Conservation (phyloP, 2,113 vertebrate species). For the Micronycteris hirsuta region DNA sequence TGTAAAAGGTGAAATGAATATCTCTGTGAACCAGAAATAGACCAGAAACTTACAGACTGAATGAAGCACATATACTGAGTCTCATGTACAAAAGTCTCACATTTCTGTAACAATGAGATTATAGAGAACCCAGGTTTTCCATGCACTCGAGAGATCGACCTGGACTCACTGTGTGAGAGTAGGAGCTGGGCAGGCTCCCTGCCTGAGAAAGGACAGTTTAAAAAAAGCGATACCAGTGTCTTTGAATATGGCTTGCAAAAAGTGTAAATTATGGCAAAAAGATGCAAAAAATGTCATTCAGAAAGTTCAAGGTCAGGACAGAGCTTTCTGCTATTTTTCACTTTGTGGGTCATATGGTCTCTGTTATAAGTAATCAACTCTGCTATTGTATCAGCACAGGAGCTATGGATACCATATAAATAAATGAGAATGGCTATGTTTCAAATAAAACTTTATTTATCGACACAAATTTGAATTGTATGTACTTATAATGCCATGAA, state of each 20-base stretch:
- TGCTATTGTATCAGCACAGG: background rate
- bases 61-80: background rate
- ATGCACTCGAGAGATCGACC: background rate
- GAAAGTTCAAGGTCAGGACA: background rate
- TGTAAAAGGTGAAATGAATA: background rate
- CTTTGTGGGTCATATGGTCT: background rate
- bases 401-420: background rate
- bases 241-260: background rate
- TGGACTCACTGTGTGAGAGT: background rate
- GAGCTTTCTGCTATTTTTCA: background rate
- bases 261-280: background rate
- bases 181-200: background rate
- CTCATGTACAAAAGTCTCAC: background rate
- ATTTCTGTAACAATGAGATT: background rate
- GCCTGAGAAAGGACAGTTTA: background rate
- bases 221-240: background rate
- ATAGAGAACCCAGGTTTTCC: background rate
- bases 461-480: background rate
- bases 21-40: background rate
- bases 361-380: background rate
- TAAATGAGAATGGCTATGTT: background rate
- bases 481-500: background rate
- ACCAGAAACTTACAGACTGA: background rate
- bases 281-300: background rate
- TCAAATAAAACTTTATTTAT: background rate